These are phyloP conservation scores for Motacilla alba DNA, from an alignment of 2,113 vertebrate genomes.

Conservation along the genomic window DNA sequence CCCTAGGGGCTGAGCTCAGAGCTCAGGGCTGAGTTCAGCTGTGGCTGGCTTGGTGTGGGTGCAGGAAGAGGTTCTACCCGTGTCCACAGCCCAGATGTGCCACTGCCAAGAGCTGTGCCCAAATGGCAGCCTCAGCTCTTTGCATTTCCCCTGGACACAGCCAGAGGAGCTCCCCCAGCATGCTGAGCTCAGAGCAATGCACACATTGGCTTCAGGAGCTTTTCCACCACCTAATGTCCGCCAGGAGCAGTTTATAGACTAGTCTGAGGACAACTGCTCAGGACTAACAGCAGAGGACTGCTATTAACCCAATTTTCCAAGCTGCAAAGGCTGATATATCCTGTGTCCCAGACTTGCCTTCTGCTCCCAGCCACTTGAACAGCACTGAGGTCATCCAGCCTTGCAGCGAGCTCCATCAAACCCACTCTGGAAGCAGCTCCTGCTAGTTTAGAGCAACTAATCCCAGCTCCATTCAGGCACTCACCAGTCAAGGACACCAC, in stretches of 20 bases:
- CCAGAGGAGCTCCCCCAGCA: background rate
- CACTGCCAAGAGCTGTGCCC: background rate
- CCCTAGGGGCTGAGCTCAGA: background rate
- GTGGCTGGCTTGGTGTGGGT: background rate
- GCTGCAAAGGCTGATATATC: background rate
- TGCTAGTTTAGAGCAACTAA: background rate
- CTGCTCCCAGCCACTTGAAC: background rate
- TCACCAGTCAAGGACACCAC: background rate
- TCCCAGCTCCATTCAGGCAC: background rate
- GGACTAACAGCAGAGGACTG: background rate
- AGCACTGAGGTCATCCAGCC: background rate
- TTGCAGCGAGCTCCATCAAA: background rate
- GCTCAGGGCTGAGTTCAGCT: background rate
- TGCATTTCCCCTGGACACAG: background rate
- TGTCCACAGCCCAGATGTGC: background rate
- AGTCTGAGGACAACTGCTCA: background rate
- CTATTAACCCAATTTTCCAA: background rate
- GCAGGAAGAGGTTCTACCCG: background rate
- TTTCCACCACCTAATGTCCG: fast-evolving
- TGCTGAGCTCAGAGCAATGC: fast-evolving
- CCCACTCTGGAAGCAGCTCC: background rate
- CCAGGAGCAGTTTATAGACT: background rate
- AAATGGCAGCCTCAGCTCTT: background rate
- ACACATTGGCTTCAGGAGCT: background rate
- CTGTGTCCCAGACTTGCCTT: background rate